phyloP scores from a whole-genome alignment of 2,888 invertebrate species.

The Chirona hameri region DNA sequence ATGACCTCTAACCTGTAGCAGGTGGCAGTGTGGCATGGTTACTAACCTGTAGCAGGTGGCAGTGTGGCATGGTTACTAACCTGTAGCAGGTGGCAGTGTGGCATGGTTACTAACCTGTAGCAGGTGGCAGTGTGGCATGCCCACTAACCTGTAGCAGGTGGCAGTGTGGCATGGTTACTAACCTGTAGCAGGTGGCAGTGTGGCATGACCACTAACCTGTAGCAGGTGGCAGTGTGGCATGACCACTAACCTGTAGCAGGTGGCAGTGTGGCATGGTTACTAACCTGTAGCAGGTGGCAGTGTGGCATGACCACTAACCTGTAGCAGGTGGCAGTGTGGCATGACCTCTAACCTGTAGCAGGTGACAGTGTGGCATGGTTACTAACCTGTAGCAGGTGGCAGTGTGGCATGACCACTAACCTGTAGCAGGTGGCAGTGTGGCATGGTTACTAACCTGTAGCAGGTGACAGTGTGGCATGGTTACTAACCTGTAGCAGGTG shows the following conservation, averaged over 20 bases:
- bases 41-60: conserved; percentile 69
- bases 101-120: too few relatives aligned
- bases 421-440: neutral
- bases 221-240: neutral
- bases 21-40: neutral
- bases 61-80: conserved; percentile 95
- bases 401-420: neutral
- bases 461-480: conserved; percentile 95
- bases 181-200: neutral
- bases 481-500: conserved; percentile 92
- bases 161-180: neutral
- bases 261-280: conserved; percentile 96
- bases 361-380: too few relatives aligned
- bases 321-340: too few relatives aligned
- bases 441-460: conserved; percentile 49
- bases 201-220: neutral
- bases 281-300: conserved; percentile 84
- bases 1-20: neutral
- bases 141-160: too few relatives aligned
- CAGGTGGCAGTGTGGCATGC: too few relatives aligned
- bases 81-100: conserved; percentile 70
- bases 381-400: neutral
- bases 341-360: too few relatives aligned
- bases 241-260: conserved; percentile 56
- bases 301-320: too few relatives aligned